A percentile compares a stretch with the other conserved stretches of the same genome.
These are phyloP conservation scores for Hydrocynus forskahlii DNA, from an alignment of 2,797 vertebrate genomes.

Conservation along the genomic window DNA sequence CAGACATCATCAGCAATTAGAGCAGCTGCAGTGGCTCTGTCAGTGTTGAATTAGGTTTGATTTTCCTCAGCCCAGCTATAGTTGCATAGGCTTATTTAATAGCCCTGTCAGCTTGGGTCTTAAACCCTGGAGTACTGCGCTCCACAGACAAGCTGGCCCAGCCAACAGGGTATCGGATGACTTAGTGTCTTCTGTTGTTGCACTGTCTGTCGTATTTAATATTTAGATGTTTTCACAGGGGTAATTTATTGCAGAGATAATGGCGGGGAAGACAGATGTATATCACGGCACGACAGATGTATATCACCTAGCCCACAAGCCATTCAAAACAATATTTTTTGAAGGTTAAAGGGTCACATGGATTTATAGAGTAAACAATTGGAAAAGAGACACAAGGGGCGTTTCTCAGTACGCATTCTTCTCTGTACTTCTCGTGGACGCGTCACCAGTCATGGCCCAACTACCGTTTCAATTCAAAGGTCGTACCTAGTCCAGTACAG, in stretches of 20 bases:
- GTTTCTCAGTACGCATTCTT: too few relatives aligned
- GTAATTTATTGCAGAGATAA: constrained; percentile 64
- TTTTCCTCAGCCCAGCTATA: constrained; percentile 68
- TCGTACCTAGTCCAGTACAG: too few relatives aligned
- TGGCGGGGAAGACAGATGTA: constrained; percentile 62
- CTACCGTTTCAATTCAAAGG: too few relatives aligned
- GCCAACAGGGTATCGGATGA: constrained; percentile 65
- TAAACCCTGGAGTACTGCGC: constrained; percentile 55
- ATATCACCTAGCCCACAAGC: constrained; percentile 53
- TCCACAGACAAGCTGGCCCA: constrained; percentile 47
- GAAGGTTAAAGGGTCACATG: constrained; percentile 59
- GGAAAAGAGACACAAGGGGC: neutral
- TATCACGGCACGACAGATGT: too few relatives aligned
- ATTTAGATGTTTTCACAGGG: constrained; percentile 69
- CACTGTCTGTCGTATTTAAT: constrained; percentile 69
- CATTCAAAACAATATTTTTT: constrained; percentile 58
- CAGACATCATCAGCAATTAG: constrained; percentile 61
- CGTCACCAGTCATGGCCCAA: too few relatives aligned
- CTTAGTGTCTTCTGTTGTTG: constrained; percentile 65
- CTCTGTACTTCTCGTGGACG: too few relatives aligned
- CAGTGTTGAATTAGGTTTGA: constrained; percentile 60
- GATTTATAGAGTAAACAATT: constrained; percentile 60
- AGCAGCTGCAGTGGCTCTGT: constrained; percentile 62
- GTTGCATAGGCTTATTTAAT: constrained; percentile 69
- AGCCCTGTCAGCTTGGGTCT: constrained; percentile 61